These are phyloP conservation scores for Lophotis ruficrista DNA, from an alignment of 2,113 vertebrate genomes.

Conservation along the genomic window DNA sequence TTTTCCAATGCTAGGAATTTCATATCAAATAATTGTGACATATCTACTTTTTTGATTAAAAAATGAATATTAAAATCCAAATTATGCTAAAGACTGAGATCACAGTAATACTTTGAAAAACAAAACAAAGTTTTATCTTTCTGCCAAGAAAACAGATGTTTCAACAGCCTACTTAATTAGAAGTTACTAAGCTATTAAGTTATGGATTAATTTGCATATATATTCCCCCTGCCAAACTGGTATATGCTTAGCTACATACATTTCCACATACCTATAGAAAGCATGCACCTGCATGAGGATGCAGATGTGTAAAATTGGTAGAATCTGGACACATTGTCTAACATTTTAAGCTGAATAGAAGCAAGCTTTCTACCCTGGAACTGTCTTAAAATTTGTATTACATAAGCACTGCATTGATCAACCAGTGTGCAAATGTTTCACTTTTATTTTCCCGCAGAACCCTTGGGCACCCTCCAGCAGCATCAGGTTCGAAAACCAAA, in stretches of 20 bases:
- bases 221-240: not conserved
- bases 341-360: not conserved
- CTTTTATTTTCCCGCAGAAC: not conserved
- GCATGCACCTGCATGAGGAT: not conserved
- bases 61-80: not conserved
- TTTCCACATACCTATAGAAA: not conserved
- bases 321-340: not conserved
- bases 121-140: not conserved
- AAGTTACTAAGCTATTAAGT: not conserved
- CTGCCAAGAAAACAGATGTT: not conserved
- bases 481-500: not conserved
- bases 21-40: not conserved
- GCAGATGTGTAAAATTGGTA: not conserved
- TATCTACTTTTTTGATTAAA: too few relatives aligned
- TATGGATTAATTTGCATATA: not conserved
- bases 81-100: not conserved
- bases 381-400: not conserved
- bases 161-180: not conserved
- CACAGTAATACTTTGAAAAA: not conserved
- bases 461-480: not conserved
- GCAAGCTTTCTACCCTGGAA: not conserved
- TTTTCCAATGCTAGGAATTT: not conserved
- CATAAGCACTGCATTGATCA: not conserved
- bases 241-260: not conserved
- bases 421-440: not conserved